phyloP scores from a whole-genome alignment of 2,797 vertebrate genomes.

The Notamacropus eugenii region DNA sequence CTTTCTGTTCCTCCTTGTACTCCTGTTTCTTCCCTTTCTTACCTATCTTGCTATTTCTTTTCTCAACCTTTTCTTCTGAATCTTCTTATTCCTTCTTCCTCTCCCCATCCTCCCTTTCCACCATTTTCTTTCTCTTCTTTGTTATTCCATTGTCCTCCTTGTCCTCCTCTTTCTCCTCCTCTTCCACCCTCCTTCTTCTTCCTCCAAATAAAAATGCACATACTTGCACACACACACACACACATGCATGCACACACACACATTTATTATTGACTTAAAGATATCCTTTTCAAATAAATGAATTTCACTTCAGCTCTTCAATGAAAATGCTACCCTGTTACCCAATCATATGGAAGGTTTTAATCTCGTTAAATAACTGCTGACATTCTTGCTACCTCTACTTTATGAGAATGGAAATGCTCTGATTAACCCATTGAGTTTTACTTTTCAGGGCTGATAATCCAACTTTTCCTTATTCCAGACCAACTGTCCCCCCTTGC shows the following conservation, averaged over 20 bases:
- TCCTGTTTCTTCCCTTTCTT: background rate
- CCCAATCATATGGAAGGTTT: background rate
- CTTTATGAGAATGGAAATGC: constrained; percentile 48
- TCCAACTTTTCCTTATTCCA: constrained; percentile 49
- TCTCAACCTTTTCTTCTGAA: too few relatives aligned
- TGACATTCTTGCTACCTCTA: constrained; percentile 2
- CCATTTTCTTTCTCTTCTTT: too few relatives aligned
- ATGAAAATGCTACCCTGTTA: background rate
- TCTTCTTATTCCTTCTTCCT: too few relatives aligned
- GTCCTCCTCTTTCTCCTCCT: too few relatives aligned
- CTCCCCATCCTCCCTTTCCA: too few relatives aligned
- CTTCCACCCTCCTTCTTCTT: background rate
- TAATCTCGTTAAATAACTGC: background rate
- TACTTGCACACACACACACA: too few relatives aligned
- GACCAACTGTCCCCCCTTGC: constrained; percentile 50
- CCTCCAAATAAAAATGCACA: background rate
- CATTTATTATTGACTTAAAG: background rate
- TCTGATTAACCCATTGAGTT: constrained; percentile 67
- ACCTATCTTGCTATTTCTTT: background rate
- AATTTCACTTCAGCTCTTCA: background rate
- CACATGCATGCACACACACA: too few relatives aligned
- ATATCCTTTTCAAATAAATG: background rate
- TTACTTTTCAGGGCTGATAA: constrained; percentile 52
- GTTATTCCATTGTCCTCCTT: too few relatives aligned
- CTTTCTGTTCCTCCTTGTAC: background rate